Evolutionary conservation across 2,888 invertebrate genomes (phyloP), one percentile per base, ranked within the genome.

Genomic region (Drosophila quinaria): DNA sequence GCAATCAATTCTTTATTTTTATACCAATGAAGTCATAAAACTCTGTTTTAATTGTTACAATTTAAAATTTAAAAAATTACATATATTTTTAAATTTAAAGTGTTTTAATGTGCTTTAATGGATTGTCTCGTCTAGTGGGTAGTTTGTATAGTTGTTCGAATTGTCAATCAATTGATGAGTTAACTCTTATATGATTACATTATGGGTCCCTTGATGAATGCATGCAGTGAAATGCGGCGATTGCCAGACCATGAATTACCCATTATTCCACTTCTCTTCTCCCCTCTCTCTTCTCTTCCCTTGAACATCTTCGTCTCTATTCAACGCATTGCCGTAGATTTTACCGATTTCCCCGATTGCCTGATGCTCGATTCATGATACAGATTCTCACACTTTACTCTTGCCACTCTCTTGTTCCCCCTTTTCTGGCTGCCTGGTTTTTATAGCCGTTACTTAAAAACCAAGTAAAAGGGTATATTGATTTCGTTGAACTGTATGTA

Each of bases 221-320:
- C 44, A 55, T 66, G 66, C 47, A 59, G 39, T 63, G 71, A 66
- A 66, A 62, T 75, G 74, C 62, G 59, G 58, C 54, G 52, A 75
- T 70, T 54, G 70, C 49, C 46, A 47, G 54, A 39, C 61, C 29
- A 46, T 39, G 47, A 35, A 29, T 47, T 37, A 22, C 39, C n/a
- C 50, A 17, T 42, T 52, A 13, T 35, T 25, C 9, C 19, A n/a
- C 42, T 6, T 29, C 15, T 29, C 29, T 29, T 8, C 4, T 5
- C 25, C 6, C 29, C 8, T 29, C 25, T 29, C 25, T 25, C 25
- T 8, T 6, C 29, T 29, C 11, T 29, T 29, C 11, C 10, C 6
- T 39, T 39, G 6, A 29, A 25, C 22, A 15, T 3, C 29, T 39
- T 17, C 11, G 22, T 0, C 19, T 5, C 42, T 13, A 2, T 22